Conservation (phyloP, 2,113 vertebrate genomes). For the Ochotona princeps region DNA sequence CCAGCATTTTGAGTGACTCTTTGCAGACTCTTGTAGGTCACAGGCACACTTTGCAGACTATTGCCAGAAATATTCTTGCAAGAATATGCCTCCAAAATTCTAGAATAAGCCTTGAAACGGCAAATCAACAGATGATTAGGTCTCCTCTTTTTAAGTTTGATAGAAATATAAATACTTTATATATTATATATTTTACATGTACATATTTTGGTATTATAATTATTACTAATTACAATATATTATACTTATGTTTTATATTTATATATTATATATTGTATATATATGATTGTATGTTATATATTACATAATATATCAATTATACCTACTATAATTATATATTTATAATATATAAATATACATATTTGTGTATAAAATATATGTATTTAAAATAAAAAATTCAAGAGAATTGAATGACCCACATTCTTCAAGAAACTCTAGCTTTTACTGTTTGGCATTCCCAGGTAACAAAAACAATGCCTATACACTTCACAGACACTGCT, state of each 20-base stretch:
- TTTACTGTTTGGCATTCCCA: not conserved
- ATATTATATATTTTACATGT: no score
- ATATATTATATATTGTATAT: no score
- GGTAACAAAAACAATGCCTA: not conserved
- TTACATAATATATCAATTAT: no score
- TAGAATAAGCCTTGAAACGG: not conserved
- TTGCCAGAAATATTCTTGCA: not conserved
- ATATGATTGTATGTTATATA: no score
- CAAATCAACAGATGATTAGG: not conserved
- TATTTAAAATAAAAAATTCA: not conserved
- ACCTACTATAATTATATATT: no score
- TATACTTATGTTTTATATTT: no score
- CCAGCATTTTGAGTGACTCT: conserved; percentile 36
- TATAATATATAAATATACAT: no score
- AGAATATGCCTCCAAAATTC: conserved; percentile 19
- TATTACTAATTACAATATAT: no score
- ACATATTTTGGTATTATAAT: no score
- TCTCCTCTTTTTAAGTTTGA: conserved; percentile 8
- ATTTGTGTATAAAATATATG: not conserved
- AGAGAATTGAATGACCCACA: not conserved
- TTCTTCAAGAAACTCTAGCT: conserved; percentile 32
- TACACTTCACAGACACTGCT: not conserved
- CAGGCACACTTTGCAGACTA: conserved; percentile 9
- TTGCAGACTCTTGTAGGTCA: not conserved
- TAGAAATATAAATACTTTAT: not conserved